phyloP scores from a whole-genome alignment of 2,113 vertebrate genomes.

The Empidonax alnorum region DNA sequence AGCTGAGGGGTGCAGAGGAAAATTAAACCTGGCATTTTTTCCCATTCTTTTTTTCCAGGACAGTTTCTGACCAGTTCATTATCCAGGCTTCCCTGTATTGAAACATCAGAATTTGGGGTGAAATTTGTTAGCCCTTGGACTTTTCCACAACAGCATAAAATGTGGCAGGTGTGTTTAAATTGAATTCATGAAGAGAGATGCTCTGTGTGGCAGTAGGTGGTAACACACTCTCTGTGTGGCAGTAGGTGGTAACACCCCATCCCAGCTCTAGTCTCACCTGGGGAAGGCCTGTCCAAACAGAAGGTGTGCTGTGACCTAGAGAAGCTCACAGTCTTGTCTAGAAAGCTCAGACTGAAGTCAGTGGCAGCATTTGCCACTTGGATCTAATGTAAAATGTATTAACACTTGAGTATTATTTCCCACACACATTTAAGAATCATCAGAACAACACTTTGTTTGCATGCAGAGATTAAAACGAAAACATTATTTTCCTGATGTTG shows the following conservation, averaged over 20 bases:
- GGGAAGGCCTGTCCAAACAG: neutral
- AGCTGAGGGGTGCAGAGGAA: neutral
- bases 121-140: neutral
- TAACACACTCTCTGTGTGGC: neutral
- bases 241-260: neutral
- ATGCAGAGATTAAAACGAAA: conserved; percentile 5
- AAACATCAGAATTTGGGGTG: neutral
- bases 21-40: neutral
- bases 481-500: neutral
- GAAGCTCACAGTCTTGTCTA: neutral
- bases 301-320: neutral
- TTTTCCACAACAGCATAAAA: neutral
- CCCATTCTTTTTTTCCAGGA: neutral
- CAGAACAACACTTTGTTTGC: neutral
- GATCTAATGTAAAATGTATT: neutral
- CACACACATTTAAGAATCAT: neutral
- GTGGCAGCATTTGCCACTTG: neutral
- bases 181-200: neutral
- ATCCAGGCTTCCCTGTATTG: neutral
- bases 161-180: neutral
- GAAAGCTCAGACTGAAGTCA: neutral
- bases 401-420: neutral
- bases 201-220: neutral
- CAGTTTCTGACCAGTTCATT: neutral
- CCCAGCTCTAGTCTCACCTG: neutral